phyloP scores from a whole-genome alignment of 2,797 vertebrate species.

The Dipus sagitta region DNA sequence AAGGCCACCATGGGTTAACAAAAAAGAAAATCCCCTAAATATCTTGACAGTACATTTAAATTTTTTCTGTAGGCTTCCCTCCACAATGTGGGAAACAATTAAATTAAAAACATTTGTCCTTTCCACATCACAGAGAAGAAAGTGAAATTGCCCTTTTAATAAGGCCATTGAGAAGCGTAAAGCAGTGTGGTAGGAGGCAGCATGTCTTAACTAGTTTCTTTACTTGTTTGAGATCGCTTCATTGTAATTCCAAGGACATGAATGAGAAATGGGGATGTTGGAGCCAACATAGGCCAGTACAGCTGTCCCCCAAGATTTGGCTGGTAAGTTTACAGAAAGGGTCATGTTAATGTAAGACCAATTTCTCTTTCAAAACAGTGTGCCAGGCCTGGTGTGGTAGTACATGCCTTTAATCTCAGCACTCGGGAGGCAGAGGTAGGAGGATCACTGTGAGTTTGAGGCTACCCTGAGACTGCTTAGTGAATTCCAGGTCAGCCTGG shows the following conservation, averaged over 20 bases:
- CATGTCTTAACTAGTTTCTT: slow-evolving; percentile 13
- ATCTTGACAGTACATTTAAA: background rate
- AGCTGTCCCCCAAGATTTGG: background rate
- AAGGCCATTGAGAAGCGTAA: slow-evolving; percentile 37
- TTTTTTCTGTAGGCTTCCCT: background rate
- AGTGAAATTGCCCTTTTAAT: slow-evolving; percentile 65
- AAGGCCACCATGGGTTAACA: too few relatives aligned
- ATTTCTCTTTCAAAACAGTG: slow-evolving; percentile 14
- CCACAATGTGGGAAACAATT: background rate
- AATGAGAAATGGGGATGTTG: background rate
- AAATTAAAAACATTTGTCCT: slow-evolving; percentile 58
- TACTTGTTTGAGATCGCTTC: background rate
- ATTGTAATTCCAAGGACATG: background rate
- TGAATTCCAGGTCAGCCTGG: too few relatives aligned
- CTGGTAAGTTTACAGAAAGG: background rate
- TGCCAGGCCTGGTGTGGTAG: background rate
- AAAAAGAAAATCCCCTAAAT: background rate
- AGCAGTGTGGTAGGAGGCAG: slow-evolving; percentile 4
- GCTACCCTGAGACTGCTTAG: too few relatives aligned
- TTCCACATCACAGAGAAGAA: slow-evolving; percentile 63
- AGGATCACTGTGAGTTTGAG: too few relatives aligned
- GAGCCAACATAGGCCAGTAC: background rate
- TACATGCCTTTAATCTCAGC: too few relatives aligned
- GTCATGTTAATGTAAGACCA: background rate
- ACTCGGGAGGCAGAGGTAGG: too few relatives aligned